Conservation (phyloP, 2,888 invertebrate genomes). For the Balanococcus diminutus region DNA sequence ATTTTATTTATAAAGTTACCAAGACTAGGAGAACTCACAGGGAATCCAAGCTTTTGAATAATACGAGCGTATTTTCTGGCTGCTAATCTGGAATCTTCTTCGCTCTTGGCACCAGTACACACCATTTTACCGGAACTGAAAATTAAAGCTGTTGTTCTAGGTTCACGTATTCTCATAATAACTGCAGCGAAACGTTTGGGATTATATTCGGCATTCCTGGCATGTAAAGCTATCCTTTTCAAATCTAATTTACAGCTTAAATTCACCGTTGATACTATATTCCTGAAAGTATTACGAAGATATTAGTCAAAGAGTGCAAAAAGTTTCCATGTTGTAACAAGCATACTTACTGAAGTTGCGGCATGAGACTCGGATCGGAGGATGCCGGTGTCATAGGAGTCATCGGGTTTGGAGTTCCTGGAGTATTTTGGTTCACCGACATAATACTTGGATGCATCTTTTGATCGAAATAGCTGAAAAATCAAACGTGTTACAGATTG, state of each 20-base stretch:
- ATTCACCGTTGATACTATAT: conserved; percentile 98
- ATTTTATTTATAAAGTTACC: too few species aligned
- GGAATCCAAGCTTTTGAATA: conserved; percentile 80
- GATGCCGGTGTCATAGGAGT: conserved; percentile 90
- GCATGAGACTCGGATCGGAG: conserved; percentile 90
- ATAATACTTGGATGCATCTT: conserved; percentile 22
- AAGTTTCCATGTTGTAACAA: conserved; percentile 31
- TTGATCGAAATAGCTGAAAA: conserved; percentile 39
- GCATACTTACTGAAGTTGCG: conserved; percentile 81
- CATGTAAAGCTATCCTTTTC: conserved; percentile 95
- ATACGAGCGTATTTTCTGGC: conserved; percentile 82
- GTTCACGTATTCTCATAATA: conserved; percentile 88
- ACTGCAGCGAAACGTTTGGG: conserved; percentile 99
- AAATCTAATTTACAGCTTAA: conserved; percentile 92
- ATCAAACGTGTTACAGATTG: neutral
- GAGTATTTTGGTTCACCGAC: conserved; percentile 60
- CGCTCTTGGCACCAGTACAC: conserved; percentile 84
- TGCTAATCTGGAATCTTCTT: conserved; percentile 77
- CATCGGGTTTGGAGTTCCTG: conserved; percentile 79
- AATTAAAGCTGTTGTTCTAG: conserved; percentile 85
- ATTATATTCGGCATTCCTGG: conserved; percentile 98
- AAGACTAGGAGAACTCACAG: too few species aligned
- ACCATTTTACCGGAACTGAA: conserved; percentile 88
- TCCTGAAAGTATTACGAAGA: conserved; percentile 66
- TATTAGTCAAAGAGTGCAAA: conserved; percentile 21